Percentiles rank a stretch among this genome's conserved stretches.
phyloP scores from a whole-genome alignment of 2,888 invertebrate genomes.

The Silvanus unidentatus region DNA sequence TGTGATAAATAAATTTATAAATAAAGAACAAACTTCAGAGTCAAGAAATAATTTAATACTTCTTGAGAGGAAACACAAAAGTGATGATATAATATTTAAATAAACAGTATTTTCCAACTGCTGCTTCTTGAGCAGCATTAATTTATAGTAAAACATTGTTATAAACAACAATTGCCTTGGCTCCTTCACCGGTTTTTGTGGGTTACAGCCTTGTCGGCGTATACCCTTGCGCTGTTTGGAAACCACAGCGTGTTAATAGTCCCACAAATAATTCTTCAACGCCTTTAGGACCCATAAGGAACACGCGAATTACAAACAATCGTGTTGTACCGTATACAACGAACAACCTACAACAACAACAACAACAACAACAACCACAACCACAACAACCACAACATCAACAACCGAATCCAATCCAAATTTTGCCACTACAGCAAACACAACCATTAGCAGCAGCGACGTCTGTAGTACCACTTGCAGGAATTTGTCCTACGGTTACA shows the following conservation, averaged over 20 bases:
- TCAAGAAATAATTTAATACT: too few relatives aligned
- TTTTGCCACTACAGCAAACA: neutral
- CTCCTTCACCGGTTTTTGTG: slow-evolving; percentile 46
- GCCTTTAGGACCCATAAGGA: slow-evolving; percentile 9
- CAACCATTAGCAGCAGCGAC: slow-evolving; percentile 1
- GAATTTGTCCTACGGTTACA: slow-evolving; percentile 5
- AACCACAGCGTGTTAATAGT: slow-evolving; percentile 36
- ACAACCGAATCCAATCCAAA: neutral
- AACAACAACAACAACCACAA: slow-evolving; percentile 23
- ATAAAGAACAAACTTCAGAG: too few relatives aligned
- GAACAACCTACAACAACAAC: too few relatives aligned
- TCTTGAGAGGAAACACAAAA: too few relatives aligned
- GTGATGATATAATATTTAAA: too few relatives aligned
- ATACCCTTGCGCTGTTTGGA: slow-evolving; percentile 53
- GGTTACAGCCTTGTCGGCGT: slow-evolving; percentile 53
- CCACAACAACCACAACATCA: slow-evolving; percentile 1
- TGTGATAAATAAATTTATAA: too few relatives aligned
- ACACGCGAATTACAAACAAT: neutral
- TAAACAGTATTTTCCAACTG: too few relatives aligned
- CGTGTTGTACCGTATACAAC: neutral
- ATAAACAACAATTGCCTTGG: slow-evolving; percentile 44
- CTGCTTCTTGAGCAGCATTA: too few relatives aligned
- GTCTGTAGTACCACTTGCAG: neutral
- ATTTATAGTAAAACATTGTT: slow-evolving; percentile 8
- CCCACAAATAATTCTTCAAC: slow-evolving; percentile 14